Base-by-base conservation (phyloP, 2,888 invertebrate genomes). In the Epistrophe grossulariae region DNA sequence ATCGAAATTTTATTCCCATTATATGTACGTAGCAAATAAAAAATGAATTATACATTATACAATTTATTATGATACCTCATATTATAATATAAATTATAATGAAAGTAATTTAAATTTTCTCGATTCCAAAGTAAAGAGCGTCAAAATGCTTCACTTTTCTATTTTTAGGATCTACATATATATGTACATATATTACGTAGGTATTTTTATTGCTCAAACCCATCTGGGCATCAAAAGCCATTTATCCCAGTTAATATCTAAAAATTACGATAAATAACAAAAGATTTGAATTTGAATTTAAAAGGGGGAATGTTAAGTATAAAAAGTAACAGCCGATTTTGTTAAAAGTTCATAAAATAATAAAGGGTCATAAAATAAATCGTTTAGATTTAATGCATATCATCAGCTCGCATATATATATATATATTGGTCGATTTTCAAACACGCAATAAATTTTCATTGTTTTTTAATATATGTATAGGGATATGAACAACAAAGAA, bases 351-450 rank as follows among this genome's bases (percentile, higher is more conserved):
- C 24, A 24, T 24, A 52, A 24, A 17, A 43, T 28, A 43, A 43
- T 62, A 4, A 43, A 40, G 24, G 62, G 19, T 28, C 24, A 62
- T 43, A 62, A 62, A 62, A 62, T 24, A 43, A 62, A 62, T 43
- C 15, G 62, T 38, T 59, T 38, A 59, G 11, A 38, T 38, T 59
- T 59, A 59, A 17, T 59, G 17, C 17, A 38, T 59, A 17, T 2
- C 59, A 59, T 59, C 11, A 35, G 35, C 35, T 59, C 15, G 35
- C 35, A 35, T 7, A 38, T n/a, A n/a, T n/a, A n/a, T n/a, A n/a
- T n/a, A n/a, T n/a, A n/a, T 17, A 59, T 59, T 59, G 59, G 59
- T 38, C 13, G 11, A 59, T 17, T 59, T 38, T 2, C 6, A 38
- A 38, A 59, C 38, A 13, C 38, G 10, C 38, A 59, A 40, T 62